Base-by-base conservation (phyloP, 2,797 vertebrate species). In the Cossypha niveicapilla region DNA sequence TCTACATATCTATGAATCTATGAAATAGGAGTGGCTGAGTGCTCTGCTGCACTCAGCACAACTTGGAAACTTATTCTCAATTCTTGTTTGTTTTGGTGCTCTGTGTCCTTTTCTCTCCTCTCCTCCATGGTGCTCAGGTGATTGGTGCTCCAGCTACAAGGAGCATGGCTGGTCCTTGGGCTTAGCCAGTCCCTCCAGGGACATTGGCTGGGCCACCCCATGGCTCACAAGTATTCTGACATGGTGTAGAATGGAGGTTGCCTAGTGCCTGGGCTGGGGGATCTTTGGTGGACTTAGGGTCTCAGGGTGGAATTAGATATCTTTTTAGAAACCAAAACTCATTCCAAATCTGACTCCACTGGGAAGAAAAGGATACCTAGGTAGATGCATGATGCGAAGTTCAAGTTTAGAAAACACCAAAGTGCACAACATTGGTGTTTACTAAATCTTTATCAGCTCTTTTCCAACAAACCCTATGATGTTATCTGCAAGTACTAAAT, bases 191-290 rank as follows among this genome's bases (percentile, higher is more conserved):
- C 32, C 35, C 47, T 56, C 37, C 57, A 45, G 45, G 30, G n/a
- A 34, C 1, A 0, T 4, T 54, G 28, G 2, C 30, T 18, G 32
- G 18, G 50, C 32, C 53, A 42, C 6, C 6, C 28, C 11, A 6
- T 22, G 35, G 27, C 45, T 81, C 50, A 34, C 39, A 72, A 84
- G 19, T 21, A 3, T 8, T 30, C 34, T 70, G 42, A 44, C 34
- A 37, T 50, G 3, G 7, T 60, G 30, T 18, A 75, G 11, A 65
- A 51, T 3, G 1, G 32, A 87, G 35, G 21, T 9, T 89, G 28
- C 11, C 44, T n/a, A 19, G 13, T 45, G n/a, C 14, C 56, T 67
- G 35, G 88, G 32, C 14, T 81, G 27, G 18, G 7, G 4, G 3
- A 27, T 72, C 39, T 15, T 91, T 35, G 6, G 7, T 85, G 39